Conservation (phyloP, 2,113 vertebrate species). For the Neodon shergylaensis region DNA sequence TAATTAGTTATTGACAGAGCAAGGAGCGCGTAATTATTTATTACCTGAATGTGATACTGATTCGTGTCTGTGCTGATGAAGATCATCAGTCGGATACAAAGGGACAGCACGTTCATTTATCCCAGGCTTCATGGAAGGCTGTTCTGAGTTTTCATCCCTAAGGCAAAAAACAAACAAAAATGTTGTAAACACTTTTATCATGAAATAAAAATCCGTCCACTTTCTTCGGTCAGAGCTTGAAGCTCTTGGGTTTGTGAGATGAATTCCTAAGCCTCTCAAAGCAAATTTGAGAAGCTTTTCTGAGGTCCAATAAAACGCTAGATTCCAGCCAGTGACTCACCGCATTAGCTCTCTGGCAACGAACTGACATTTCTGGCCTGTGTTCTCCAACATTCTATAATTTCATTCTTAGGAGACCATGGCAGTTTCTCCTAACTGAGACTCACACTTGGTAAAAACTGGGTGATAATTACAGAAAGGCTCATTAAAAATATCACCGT, state of each 20-base stretch:
- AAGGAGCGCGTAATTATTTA: not conserved
- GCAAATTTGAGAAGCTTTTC: not conserved
- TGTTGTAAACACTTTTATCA: not conserved
- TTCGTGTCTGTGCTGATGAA: not conserved
- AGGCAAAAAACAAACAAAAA: not conserved
- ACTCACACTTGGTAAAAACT: slow-evolving; percentile 50
- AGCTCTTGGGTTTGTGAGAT: slow-evolving; percentile 22
- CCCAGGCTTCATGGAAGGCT: not conserved
- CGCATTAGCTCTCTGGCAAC: slow-evolving; percentile 14
- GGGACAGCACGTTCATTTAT: not conserved
- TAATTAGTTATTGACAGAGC: slow-evolving; percentile 20
- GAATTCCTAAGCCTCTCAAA: slow-evolving; percentile 28
- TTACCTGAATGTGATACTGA: not conserved
- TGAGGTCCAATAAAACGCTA: not conserved
- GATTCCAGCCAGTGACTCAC: slow-evolving; percentile 43
- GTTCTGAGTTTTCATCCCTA: slow-evolving; percentile 25
- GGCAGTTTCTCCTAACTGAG: slow-evolving; percentile 37
- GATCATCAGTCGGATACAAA: slow-evolving; percentile 1
- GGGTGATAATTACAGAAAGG: slow-evolving; percentile 26
- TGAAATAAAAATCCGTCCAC: not conserved
- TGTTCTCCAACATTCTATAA: not conserved
- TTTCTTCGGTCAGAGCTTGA: slow-evolving; percentile 34
- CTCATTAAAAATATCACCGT: not conserved
- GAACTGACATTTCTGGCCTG: not conserved
- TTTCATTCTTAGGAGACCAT: slow-evolving; percentile 14